Conservation (phyloP, 2,113 vertebrate genomes). For the Dicrurus megarhynchus region DNA sequence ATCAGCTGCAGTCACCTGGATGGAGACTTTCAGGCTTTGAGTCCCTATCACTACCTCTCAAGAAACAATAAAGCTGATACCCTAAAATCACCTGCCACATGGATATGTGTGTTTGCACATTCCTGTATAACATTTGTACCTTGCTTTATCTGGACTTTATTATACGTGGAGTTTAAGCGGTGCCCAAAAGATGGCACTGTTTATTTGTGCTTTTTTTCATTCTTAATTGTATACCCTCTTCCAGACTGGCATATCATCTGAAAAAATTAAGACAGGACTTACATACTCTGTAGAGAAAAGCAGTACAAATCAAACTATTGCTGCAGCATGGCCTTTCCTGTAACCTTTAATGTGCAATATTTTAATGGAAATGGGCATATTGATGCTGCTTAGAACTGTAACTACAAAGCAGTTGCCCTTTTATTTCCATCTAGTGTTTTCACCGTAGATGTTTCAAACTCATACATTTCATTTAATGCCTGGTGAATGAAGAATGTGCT, state of each 20-base stretch:
- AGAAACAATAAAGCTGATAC: not conserved
- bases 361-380: conserved; percentile 18
- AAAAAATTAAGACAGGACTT: conserved; percentile 37
- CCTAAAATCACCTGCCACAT: not conserved
- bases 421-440: not conserved
- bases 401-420: conserved; percentile 10
- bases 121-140: not conserved
- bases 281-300: not conserved
- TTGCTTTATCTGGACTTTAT: not conserved
- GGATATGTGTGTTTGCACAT: not conserved
- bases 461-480: not conserved
- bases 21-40: not conserved
- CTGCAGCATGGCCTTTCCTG: conserved; percentile 13
- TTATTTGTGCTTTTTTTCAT: conserved; percentile 64
- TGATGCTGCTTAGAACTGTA: conserved; percentile 10
- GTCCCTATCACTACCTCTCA: not conserved
- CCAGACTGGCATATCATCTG: conserved; percentile 23
- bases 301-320: conserved; percentile 47
- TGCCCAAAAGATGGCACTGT: conserved; percentile 80
- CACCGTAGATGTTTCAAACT: not conserved
- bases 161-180: conserved; percentile 32
- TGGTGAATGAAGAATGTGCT: not conserved
- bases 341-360: conserved; percentile 1
- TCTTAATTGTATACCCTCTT: conserved; percentile 41
- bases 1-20: not conserved